Percentiles rank a stretch among this genome's conserved stretches.
Conservation (phyloP, 2,888 invertebrate species). For the Ferrisia virgata region DNA sequence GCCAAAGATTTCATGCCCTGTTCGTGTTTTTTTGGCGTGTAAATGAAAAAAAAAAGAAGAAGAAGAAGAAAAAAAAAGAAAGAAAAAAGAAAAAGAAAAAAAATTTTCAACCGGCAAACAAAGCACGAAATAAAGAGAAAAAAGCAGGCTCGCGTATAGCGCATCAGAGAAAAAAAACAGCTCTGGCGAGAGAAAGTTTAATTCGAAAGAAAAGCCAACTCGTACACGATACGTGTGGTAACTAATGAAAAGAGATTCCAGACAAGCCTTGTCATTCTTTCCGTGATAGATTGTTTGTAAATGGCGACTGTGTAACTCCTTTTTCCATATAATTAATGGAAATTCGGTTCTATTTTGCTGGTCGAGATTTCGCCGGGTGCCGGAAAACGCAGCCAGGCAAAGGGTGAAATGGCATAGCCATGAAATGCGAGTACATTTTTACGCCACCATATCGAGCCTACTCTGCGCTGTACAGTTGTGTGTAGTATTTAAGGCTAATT, state of each 20-base stretch:
- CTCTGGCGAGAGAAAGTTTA: not conserved
- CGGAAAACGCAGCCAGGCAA: too few relatives aligned
- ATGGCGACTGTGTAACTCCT: conserved; percentile 32
- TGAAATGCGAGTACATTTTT: not conserved
- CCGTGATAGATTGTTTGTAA: conserved; percentile 34
- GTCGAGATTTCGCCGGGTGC: not conserved
- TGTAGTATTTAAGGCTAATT: not conserved
- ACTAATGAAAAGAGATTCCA: conserved; percentile 36
- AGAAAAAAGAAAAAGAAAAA: too few relatives aligned
- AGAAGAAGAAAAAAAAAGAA: too few relatives aligned
- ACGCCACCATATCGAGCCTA: not conserved
- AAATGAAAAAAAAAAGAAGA: too few relatives aligned
- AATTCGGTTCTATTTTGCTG: conserved; percentile 20
- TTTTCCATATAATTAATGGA: conserved; percentile 36
- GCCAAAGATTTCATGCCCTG: too few relatives aligned
- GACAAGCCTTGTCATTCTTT: conserved; percentile 35
- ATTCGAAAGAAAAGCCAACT: conserved; percentile 10
- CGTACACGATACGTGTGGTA: not conserved
- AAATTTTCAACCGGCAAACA: too few relatives aligned
- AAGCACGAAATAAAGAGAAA: not conserved
- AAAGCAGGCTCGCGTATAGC: too few relatives aligned
- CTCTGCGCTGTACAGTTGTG: too few relatives aligned
- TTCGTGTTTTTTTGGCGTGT: too few relatives aligned
- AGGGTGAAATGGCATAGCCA: not conserved
- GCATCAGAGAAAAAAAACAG: not conserved